Evolutionary conservation across 2,797 vertebrate species (phyloP).

Genomic region (Rhabdophis nuchalis): DNA sequence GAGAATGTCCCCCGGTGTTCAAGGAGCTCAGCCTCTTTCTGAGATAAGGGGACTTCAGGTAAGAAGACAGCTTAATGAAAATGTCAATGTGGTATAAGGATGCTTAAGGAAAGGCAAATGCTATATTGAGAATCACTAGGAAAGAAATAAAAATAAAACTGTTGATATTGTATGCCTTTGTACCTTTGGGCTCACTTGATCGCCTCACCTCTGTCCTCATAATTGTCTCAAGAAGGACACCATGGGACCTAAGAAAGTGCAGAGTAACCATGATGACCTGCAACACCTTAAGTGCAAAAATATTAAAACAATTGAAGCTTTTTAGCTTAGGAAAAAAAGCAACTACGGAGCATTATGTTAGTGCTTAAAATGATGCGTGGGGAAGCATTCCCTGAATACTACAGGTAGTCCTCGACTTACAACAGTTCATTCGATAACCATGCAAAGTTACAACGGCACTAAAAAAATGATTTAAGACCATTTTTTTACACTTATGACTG

Average conservation of each 20-base stretch:
- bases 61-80: background rate
- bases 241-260: background rate
- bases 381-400: background rate
- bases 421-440: no score
- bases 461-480: no score
- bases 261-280: background rate
- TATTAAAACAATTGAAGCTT: background rate
- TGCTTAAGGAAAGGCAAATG: background rate
- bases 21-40: background rate
- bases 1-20: background rate
- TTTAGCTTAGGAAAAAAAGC: background rate
- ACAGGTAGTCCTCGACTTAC: no score
- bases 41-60: background rate
- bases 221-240: background rate
- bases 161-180: background rate
- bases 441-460: no score
- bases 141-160: background rate
- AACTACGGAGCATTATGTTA: background rate
- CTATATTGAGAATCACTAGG: background rate
- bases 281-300: background rate
- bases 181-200: background rate
- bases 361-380: background rate
- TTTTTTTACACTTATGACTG: no score
- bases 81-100: background rate
- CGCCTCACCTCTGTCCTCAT: background rate